Evolutionary conservation across 2,797 vertebrate genomes (phyloP).

Genomic region (Harpagifer antarcticus): DNA sequence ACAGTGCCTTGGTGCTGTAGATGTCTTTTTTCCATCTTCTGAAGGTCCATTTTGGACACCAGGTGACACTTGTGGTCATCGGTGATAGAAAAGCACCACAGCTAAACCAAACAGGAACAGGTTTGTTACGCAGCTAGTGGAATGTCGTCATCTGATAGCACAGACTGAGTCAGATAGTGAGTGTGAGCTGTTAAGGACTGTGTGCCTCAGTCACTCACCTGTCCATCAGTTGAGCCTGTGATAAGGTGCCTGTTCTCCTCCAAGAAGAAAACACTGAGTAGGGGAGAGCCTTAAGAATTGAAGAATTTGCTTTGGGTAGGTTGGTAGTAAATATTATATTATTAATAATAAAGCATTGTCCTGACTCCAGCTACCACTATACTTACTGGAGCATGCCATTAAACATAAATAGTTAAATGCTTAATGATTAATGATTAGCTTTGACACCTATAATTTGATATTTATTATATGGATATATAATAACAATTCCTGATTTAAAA

Average conservation of each 20-base stretch:
- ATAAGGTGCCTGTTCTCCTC: constrained; percentile 84
- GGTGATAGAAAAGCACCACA: constrained; percentile 89
- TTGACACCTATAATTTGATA: not conserved
- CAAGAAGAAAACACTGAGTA: constrained; percentile 85
- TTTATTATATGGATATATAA: not conserved
- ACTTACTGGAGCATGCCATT: not conserved
- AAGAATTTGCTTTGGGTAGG: not conserved
- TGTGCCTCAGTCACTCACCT: constrained; percentile 79
- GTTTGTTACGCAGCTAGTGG: not conserved
- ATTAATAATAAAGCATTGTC: not conserved
- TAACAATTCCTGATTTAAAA: not conserved
- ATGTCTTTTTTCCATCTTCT: constrained; percentile 84
- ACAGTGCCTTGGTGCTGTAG: constrained; percentile 47
- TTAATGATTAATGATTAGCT: not conserved
- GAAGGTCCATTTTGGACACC: constrained; percentile 85
- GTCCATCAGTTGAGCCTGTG: constrained; percentile 88
- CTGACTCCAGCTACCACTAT: not conserved
- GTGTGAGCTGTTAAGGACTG: not conserved
- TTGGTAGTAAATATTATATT: not conserved
- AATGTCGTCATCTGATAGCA: constrained; percentile 1
- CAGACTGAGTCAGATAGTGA: not conserved
- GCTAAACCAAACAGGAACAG: constrained; percentile 70
- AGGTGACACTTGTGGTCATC: constrained; percentile 82
- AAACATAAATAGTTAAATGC: not conserved
- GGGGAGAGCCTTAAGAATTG: constrained; percentile 82